A percentile compares a stretch with the other conserved stretches of the same genome.
Evolutionary conservation across 2,113 vertebrate genomes (phyloP).

Genomic region (Dromas ardeola): DNA sequence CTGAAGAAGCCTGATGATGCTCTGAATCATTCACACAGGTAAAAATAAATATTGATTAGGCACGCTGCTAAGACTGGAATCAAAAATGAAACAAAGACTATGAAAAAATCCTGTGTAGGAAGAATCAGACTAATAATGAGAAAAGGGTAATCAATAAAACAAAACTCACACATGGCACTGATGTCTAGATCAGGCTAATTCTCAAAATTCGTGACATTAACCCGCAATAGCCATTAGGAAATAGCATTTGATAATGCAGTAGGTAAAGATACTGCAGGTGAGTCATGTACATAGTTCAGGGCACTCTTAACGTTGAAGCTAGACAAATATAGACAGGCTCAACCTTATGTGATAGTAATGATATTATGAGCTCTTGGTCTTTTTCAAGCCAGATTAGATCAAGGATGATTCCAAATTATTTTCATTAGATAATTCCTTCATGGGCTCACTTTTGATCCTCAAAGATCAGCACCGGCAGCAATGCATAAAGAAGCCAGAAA

Average conservation of each 20-base stretch:
- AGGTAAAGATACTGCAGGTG: background rate
- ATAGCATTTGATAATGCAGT: background rate
- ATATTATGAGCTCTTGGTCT: background rate
- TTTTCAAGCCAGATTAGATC: constrained; percentile 2
- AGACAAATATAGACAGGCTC: background rate
- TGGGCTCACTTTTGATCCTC: background rate
- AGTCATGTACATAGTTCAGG: background rate
- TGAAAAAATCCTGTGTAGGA: background rate
- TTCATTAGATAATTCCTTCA: background rate
- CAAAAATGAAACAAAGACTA: constrained; percentile 1
- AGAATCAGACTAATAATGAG: background rate
- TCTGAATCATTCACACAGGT: constrained; percentile 78
- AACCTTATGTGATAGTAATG: background rate
- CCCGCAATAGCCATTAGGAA: background rate
- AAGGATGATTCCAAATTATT: background rate
- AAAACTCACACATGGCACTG: background rate
- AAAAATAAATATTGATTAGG: constrained; percentile 42
- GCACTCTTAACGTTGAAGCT: background rate
- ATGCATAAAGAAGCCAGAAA: background rate
- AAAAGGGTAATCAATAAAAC: background rate
- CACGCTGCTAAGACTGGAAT: background rate
- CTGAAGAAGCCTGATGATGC: constrained; percentile 73
- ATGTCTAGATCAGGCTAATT: background rate
- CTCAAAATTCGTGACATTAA: background rate
- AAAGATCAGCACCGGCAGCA: background rate